Evolutionary conservation across 2,113 vertebrate genomes (phyloP).

Genomic region (Rhinolophus ferrumequinum): DNA sequence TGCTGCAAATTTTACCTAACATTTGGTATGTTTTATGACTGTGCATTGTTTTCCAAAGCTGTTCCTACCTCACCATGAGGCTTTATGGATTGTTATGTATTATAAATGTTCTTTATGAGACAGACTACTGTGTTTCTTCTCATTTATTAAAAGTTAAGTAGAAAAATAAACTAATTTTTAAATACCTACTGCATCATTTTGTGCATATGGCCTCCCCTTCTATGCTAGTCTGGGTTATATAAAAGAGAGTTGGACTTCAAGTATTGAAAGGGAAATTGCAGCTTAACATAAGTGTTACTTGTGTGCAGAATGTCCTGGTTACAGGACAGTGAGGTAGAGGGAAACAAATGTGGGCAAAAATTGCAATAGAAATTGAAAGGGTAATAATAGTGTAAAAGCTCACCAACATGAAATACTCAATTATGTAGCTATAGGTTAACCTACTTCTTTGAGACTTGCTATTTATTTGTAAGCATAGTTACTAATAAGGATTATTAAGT

Average conservation of each 20-base stretch:
- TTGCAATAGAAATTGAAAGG: neutral
- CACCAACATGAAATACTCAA: neutral
- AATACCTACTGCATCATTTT: slow-evolving; percentile 40
- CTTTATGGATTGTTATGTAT: slow-evolving; percentile 72
- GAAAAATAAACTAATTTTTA: slow-evolving; percentile 75
- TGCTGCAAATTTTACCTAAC: slow-evolving; percentile 57
- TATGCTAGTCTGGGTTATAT: neutral
- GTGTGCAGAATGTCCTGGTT: neutral
- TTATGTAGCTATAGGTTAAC: neutral
- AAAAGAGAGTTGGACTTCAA: neutral
- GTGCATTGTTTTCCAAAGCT: slow-evolving; percentile 78
- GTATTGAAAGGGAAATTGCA: neutral
- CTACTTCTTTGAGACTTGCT: neutral
- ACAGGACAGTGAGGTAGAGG: neutral
- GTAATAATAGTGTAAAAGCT: neutral
- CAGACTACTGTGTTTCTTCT: slow-evolving; percentile 69
- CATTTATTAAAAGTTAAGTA: slow-evolving; percentile 76
- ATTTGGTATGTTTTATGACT: slow-evolving; percentile 64
- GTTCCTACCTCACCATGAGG: slow-evolving; percentile 71
- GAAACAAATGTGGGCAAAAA: neutral
- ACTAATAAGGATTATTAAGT: neutral
- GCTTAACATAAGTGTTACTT: neutral
- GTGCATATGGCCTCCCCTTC: slow-evolving; percentile 21
- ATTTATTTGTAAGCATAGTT: slow-evolving; percentile 5
- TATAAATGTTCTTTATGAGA: slow-evolving; percentile 71